A percentile compares a stretch with the other conserved stretches of the same genome.
Conservation (phyloP, 2,797 vertebrate species). For the Triplophysa bombifrons region DNA sequence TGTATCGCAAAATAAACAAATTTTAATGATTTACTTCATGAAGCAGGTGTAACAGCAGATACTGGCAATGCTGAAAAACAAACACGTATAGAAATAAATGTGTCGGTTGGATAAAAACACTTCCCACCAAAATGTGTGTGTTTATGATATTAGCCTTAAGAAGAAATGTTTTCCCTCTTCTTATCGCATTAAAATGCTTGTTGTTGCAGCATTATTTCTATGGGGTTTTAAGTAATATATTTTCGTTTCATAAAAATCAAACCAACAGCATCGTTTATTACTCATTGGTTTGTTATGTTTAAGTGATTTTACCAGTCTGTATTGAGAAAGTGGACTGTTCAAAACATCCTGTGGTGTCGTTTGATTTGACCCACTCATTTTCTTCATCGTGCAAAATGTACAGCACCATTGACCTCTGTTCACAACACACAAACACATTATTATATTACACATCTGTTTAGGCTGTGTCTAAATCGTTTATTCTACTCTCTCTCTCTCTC, state of each 20-base stretch:
- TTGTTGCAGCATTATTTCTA: no score
- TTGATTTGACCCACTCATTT: constrained; percentile 40
- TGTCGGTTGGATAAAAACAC: no score
- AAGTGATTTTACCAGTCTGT: constrained; percentile 53
- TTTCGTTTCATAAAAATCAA: no score
- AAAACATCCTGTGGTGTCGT: constrained; percentile 36
- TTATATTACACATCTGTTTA: background rate
- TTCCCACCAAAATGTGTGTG: no score
- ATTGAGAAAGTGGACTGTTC: constrained; percentile 48
- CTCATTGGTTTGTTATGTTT: background rate
- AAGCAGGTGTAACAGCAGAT: constrained; percentile 18
- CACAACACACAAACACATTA: background rate
- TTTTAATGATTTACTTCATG: constrained; percentile 8
- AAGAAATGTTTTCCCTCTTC: no score
- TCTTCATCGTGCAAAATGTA: constrained; percentile 67
- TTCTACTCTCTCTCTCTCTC: constrained; percentile 58
- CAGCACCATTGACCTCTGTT: constrained; percentile 66
- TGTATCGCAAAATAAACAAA: background rate
- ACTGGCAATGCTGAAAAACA: constrained; percentile 26
- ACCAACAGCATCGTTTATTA: no score
- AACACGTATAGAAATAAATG: background rate
- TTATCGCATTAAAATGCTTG: no score
- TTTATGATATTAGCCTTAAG: no score
- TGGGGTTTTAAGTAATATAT: no score
- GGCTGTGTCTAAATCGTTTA: background rate